phyloP scores from a whole-genome alignment of 2,113 vertebrate species.

The Camelus dromedarius region DNA sequence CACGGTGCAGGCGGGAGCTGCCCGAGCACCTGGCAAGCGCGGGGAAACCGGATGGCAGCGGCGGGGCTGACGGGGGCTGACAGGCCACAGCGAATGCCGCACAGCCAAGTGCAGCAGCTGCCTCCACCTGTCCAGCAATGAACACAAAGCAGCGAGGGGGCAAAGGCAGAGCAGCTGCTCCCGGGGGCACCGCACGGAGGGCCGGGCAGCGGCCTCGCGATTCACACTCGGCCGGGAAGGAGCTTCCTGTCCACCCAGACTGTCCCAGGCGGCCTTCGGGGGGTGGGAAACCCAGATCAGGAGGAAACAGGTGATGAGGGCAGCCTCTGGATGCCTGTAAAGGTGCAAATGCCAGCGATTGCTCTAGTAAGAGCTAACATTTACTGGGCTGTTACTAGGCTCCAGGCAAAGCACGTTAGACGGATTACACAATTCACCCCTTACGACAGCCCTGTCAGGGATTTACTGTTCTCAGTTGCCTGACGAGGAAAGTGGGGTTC shows the following conservation, averaged over 20 bases:
- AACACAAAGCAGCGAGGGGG: background rate
- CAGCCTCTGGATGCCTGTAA: rapidly evolving
- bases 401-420: background rate
- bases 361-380: background rate
- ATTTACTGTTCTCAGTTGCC: background rate
- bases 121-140: background rate
- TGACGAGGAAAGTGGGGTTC: background rate
- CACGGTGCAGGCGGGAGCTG: background rate
- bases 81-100: background rate
- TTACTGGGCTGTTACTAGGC: background rate
- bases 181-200: background rate
- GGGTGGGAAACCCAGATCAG: background rate
- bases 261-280: too few species aligned
- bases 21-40: background rate
- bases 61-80: background rate
- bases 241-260: background rate
- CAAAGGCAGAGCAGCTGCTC: background rate
- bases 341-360: background rate
- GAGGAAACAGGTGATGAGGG: background rate
- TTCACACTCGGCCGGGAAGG: too few species aligned
- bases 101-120: slow-evolving; percentile 22
- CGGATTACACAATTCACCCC: background rate
- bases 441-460: background rate
- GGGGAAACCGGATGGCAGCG: background rate
- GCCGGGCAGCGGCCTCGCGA: too few species aligned